Evolutionary conservation across 2,113 vertebrate species (phyloP).

Genomic region (Arizona elegans): DNA sequence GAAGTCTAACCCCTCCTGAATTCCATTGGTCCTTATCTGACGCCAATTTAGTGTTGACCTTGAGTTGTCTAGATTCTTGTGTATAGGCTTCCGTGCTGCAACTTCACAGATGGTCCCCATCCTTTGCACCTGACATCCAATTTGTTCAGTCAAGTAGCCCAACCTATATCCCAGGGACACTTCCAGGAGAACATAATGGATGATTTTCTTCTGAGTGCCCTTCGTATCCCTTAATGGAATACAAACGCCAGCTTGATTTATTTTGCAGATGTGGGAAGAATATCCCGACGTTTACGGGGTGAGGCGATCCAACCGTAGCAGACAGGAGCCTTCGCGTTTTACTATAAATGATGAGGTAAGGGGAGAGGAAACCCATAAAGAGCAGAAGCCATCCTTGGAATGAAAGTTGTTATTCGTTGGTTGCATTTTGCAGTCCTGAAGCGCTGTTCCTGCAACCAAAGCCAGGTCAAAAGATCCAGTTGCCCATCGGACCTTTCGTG

Average conservation of each 20-base stretch:
- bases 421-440: slow-evolving; percentile 16
- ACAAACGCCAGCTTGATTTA: slow-evolving; percentile 34
- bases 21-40: not conserved
- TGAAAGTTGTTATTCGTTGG: not conserved
- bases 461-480: not conserved
- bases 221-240: not conserved
- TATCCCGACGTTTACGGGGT: slow-evolving; percentile 99
- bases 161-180: not conserved
- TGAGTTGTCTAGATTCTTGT: not conserved
- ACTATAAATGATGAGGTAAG: slow-evolving; percentile 96
- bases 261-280: slow-evolving; percentile 98
- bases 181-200: not conserved
- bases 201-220: too few relatives aligned
- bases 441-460: not conserved
- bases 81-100: not conserved
- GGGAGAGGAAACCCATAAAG: not conserved
- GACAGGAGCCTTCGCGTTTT: slow-evolving; percentile 93
- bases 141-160: not conserved
- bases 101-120: not conserved
- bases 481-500: accelerated
- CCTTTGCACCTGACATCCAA: not conserved
- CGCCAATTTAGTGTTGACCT: not conserved
- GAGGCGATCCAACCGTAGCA: slow-evolving; percentile 93
- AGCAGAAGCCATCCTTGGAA: slow-evolving; percentile 23
- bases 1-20: not conserved